phyloP scores from a whole-genome alignment of 2,888 invertebrate genomes.

The Sinohyriopsis cumingii region DNA sequence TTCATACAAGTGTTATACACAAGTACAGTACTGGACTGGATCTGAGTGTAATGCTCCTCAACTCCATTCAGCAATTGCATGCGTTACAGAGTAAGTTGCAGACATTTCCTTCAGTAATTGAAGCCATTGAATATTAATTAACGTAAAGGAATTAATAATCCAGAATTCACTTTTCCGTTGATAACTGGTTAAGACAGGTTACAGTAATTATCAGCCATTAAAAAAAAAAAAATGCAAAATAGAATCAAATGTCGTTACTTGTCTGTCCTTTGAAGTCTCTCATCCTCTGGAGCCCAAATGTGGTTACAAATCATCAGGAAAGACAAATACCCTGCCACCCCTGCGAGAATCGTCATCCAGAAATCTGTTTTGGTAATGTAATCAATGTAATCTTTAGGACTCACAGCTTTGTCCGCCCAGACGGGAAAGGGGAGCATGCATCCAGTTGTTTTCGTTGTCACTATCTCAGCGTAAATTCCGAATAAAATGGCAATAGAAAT shows the following conservation, averaged over 20 bases:
- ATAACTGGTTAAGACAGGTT: no score
- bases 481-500: conserved; percentile 43
- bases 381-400: conserved; percentile 18
- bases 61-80: no score
- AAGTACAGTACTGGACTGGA: no score
- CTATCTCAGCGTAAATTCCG: conserved; percentile 38
- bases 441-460: conserved; percentile 75
- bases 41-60: no score
- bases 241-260: conserved; percentile 36
- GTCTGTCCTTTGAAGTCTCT: conserved; percentile 51
- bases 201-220: no score
- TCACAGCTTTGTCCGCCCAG: conserved; percentile 82
- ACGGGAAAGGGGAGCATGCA: conserved; percentile 81
- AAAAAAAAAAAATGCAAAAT: no score
- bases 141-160: no score
- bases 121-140: no score
- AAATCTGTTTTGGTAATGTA: conserved; percentile 11
- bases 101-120: no score
- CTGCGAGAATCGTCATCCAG: conserved; percentile 42
- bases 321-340: conserved; percentile 42
- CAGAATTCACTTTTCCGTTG: no score
- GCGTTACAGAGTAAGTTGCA: no score
- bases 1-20: no score
- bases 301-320: conserved; percentile 53
- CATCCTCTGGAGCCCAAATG: conserved; percentile 51